phyloP scores from a whole-genome alignment of 2,113 vertebrate species.

The Pyxicephalus adspersus region DNA sequence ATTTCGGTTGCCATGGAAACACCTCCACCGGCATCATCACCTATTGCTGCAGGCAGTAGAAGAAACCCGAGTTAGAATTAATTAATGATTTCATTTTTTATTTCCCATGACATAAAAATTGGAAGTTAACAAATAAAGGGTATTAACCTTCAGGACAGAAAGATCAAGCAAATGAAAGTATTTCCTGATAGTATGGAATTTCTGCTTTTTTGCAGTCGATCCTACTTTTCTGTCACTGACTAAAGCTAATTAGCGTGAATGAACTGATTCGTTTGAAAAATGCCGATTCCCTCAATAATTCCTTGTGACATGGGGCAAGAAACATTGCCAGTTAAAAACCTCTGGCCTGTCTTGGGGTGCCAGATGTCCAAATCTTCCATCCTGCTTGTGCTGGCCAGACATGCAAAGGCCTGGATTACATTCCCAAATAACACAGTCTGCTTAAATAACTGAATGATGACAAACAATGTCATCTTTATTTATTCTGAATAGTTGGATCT shows the following conservation, averaged over 20 bases:
- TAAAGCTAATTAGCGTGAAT: slow-evolving; percentile 23
- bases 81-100: slow-evolving; percentile 34
- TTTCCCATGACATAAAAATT: slow-evolving; percentile 1
- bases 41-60: slow-evolving; percentile 33
- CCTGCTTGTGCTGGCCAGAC: not conserved
- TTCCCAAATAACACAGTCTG: not conserved
- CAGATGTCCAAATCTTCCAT: not conserved
- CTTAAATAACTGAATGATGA: not conserved
- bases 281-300: not conserved
- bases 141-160: slow-evolving; percentile 11
- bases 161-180: not conserved
- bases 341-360: not conserved
- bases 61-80: slow-evolving; percentile 36
- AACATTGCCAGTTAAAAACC: not conserved
- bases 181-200: not conserved
- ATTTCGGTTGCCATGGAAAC: slow-evolving; percentile 54
- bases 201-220: not conserved
- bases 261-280: slow-evolving; percentile 7
- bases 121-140: not conserved
- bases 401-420: not conserved
- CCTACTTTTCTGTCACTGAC: not conserved
- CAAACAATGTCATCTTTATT: not conserved
- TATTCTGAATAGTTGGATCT: not conserved
- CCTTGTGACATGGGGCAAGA: not conserved
- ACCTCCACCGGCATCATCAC: slow-evolving; percentile 47